phyloP scores from a whole-genome alignment of 2,888 invertebrate species.

The Agrotis exclamationis region DNA sequence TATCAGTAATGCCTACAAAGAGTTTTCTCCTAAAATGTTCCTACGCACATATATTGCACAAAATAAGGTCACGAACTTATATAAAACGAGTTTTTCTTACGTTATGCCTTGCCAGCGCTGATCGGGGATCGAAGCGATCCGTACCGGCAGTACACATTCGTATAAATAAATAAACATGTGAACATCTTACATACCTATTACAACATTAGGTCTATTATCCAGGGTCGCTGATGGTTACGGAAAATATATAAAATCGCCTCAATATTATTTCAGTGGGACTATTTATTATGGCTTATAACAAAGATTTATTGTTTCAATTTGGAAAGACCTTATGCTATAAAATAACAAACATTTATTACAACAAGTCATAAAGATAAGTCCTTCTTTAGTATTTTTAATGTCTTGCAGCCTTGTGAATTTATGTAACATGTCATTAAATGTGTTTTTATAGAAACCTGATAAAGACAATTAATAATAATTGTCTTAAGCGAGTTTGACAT shows the following conservation, averaged over 20 bases:
- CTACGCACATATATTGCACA: constrained; percentile 62
- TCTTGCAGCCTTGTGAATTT: constrained; percentile 30
- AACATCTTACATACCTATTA: constrained; percentile 28
- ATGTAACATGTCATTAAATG: constrained; percentile 14
- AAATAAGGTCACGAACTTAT: constrained; percentile 63
- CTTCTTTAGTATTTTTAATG: constrained; percentile 46
- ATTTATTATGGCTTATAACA: constrained; percentile 62
- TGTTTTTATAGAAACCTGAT: constrained; percentile 9
- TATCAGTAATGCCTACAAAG: constrained; percentile 54
- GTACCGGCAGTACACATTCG: constrained; percentile 20
- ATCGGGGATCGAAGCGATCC: constrained; percentile 42
- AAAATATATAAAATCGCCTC: constrained; percentile 55
- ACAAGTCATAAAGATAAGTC: constrained; percentile 62
- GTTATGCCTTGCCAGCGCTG: constrained; percentile 39
- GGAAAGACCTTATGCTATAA: constrained; percentile 56
- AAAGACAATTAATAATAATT: constrained; percentile 15
- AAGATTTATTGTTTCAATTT: constrained; percentile 63
- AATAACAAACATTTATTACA: constrained; percentile 64
- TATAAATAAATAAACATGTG: constrained; percentile 38
- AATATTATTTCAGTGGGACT: constrained; percentile 53
- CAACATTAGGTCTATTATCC: constrained; percentile 40
- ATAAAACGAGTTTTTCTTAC: constrained; percentile 50
- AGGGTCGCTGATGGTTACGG: constrained; percentile 28
- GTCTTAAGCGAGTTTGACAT: constrained; percentile 2
- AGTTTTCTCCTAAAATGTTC: constrained; percentile 57